Conservation (phyloP, 2,797 vertebrate species). For the Phylloscopus collybita region DNA sequence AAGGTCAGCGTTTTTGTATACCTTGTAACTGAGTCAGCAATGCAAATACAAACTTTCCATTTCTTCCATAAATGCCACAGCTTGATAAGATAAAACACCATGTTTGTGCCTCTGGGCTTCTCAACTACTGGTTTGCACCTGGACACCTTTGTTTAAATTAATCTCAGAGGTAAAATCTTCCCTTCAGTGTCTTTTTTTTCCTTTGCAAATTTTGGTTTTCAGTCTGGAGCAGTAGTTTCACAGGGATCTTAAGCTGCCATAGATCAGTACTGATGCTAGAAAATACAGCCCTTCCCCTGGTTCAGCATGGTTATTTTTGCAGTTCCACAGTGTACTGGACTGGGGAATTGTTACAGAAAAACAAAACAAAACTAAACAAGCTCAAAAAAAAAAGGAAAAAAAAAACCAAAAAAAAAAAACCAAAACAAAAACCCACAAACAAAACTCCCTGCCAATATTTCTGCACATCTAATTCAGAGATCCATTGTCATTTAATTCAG, state of each 20-base stretch:
- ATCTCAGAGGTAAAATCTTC: not conserved
- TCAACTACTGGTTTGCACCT: not conserved
- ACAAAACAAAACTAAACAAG: not conserved
- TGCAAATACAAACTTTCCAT: not conserved
- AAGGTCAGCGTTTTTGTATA: not conserved
- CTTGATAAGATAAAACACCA: not conserved
- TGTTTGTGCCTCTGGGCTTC: not conserved
- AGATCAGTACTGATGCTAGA: not conserved
- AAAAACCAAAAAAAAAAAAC: not conserved
- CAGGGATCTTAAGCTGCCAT: not conserved
- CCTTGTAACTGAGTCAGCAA: not conserved
- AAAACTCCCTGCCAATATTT: not conserved
- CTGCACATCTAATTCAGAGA: not conserved
- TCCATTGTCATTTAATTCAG: not conserved
- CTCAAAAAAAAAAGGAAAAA: not conserved
- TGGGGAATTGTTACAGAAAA: not conserved
- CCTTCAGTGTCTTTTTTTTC: not conserved
- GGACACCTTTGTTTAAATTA: not conserved
- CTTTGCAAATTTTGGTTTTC: not conserved
- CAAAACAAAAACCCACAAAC: not conserved
- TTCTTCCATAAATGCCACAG: constrained; percentile 1
- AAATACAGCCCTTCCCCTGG: not conserved
- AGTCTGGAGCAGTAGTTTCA: not conserved
- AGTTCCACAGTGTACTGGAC: not conserved
- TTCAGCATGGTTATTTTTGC: not conserved